Base-by-base conservation (phyloP, 1,140 invertebrate species). In the Vollenhovia emeryi region DNA sequence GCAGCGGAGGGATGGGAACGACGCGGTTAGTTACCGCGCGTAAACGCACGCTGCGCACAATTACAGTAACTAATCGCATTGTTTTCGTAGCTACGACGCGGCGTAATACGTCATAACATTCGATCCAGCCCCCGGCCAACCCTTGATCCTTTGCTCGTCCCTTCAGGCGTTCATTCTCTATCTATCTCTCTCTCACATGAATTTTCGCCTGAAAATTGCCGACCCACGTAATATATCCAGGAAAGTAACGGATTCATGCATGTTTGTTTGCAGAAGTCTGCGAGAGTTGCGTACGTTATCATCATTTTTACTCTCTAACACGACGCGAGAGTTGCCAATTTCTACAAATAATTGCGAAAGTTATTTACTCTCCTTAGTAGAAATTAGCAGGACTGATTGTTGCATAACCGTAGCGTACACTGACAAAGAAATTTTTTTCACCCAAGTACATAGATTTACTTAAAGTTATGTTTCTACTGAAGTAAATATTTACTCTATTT, bases 1-100 rank as follows among this genome's bases (percentile, higher is more conserved):
- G 27, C 57, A 62, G 64, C 24, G 48, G 55, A 87, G 86, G 75
- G n/a, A 27, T 59, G 74, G 59, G 9, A 43, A 82, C 62, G 79
- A 55, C 75, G 84, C 76, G 64, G 86, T 84, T 85, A 79, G 86
- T 80, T 89, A 78, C 83, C 87, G 59, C 71, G 74, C 83, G 85
- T 86, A 86, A 89, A 89, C 86, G 86, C 84, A 87, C 60, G 76
- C 71, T 87, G 87, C 66, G 69, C 86, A 88, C 91, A 92, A 91
- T 92, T 92, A 89, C 88, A 73, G 89, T 88, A 91, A 92, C 87
- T 93, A 93, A 92, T 93, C 89, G 88, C 90, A 92, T 92, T 92
- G 91, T 93, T 92, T 93, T 92, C 92, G 88, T 91, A 92, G 90
- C 85, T 90, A 87, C 87, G 86, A 89, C 68, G 86, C 78, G 73